Conservation (phyloP, 2,797 vertebrate genomes). For the Rhinichthys osculus region DNA sequence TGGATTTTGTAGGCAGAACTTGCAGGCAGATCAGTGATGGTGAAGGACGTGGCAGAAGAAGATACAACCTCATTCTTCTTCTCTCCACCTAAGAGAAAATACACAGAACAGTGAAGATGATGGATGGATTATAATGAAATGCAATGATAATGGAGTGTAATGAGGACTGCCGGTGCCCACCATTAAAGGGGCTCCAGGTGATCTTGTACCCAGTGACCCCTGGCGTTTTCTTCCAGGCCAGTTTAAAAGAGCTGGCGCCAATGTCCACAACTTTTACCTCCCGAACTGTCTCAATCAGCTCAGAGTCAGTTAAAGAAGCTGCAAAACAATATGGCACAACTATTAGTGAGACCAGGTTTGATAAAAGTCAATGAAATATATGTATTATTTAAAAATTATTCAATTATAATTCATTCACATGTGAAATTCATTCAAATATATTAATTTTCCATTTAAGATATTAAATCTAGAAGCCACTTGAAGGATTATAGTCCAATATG, state of each 20-base stretch:
- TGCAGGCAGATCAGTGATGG: constrained; percentile 77
- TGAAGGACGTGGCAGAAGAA: constrained; percentile 73
- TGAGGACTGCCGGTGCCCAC: constrained; percentile 63
- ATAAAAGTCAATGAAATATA: background rate
- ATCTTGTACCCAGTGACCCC: constrained; percentile 82
- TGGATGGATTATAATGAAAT: background rate
- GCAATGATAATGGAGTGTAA: constrained; percentile 1
- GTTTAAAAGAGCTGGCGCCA: constrained; percentile 76
- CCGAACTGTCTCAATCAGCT: constrained; percentile 74
- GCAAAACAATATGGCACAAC: constrained; percentile 38
- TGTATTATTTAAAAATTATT: background rate
- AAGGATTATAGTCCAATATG: background rate
- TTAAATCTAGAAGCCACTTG: background rate
- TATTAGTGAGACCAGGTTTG: background rate
- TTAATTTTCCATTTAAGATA: background rate
- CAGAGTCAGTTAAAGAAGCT: constrained; percentile 76
- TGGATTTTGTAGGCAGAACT: constrained; percentile 85
- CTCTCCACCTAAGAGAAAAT: constrained; percentile 75
- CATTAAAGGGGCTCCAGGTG: constrained; percentile 81
- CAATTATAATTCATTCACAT: background rate
- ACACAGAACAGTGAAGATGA: background rate
- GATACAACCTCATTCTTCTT: constrained; percentile 76
- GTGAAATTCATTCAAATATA: background rate
- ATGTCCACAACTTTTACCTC: constrained; percentile 82
- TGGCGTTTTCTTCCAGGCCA: constrained; percentile 82